phyloP scores from a whole-genome alignment of 2,888 invertebrate species.

The Diaprepes abbreviatus region DNA sequence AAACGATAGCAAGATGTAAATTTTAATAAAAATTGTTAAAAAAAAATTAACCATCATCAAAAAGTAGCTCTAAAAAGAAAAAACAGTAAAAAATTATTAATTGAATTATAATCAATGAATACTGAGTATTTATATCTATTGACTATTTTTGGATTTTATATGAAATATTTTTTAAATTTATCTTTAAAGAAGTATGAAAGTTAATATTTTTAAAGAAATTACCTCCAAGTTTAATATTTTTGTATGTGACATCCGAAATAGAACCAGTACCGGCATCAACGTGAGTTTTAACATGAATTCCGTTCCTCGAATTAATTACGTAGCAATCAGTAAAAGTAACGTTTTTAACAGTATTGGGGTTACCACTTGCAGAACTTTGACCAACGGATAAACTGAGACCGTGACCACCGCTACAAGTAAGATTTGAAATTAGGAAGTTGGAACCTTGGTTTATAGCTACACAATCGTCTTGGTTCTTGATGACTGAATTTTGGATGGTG shows the following conservation, averaged over 20 bases:
- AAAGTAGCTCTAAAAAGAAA: too few relatives aligned
- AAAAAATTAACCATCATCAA: too few relatives aligned
- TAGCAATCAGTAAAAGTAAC: constrained; percentile 43
- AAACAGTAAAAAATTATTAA: too few relatives aligned
- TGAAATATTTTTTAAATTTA: too few relatives aligned
- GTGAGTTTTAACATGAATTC: constrained; percentile 53
- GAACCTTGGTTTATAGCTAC: constrained; percentile 50
- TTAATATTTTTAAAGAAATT: too few relatives aligned
- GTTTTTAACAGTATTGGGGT: constrained; percentile 44
- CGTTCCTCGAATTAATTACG: constrained; percentile 49
- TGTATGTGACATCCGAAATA: constrained; percentile 45
- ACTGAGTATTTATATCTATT: too few relatives aligned
- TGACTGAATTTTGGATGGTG: constrained; percentile 34
- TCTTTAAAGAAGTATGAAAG: too few relatives aligned
- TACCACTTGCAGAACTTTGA: constrained; percentile 33
- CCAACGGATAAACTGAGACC: constrained; percentile 51
- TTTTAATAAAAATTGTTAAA: too few relatives aligned
- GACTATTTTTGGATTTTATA: too few relatives aligned
- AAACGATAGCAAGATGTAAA: too few relatives aligned
- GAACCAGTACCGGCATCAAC: constrained; percentile 46
- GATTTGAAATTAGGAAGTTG: constrained; percentile 34
- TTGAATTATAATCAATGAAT: too few relatives aligned
- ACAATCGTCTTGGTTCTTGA: constrained; percentile 53
- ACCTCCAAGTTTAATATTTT: constrained; percentile 51
- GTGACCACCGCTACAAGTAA: constrained; percentile 51